phyloP scores from a whole-genome alignment of 2,888 invertebrate genomes.

The Rhamphomyia laevipes region DNA sequence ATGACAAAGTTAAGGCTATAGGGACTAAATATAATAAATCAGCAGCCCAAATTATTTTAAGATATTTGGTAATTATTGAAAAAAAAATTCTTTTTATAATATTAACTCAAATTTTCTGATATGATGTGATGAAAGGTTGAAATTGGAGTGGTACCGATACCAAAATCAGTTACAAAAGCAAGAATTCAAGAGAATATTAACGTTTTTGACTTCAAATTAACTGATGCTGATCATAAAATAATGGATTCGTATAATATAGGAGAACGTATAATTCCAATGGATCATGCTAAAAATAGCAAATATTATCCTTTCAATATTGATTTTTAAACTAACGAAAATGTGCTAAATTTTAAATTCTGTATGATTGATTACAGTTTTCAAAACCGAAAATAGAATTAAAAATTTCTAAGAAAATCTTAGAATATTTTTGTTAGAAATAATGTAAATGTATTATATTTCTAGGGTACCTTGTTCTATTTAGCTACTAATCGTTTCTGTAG shows the following conservation, averaged over 20 bases:
- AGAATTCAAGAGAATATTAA: slow-evolving; percentile 44
- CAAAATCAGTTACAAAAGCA: slow-evolving; percentile 44
- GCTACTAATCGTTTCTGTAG: too few species aligned
- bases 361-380: too few species aligned
- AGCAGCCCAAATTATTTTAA: slow-evolving; percentile 56
- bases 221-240: slow-evolving; percentile 39
- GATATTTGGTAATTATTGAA: slow-evolving; percentile 35
- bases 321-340: too few species aligned
- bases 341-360: too few species aligned
- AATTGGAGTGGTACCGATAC: slow-evolving; percentile 43
- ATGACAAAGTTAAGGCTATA: slow-evolving; percentile 42
- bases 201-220: slow-evolving; percentile 46
- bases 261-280: slow-evolving; percentile 21
- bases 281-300: slow-evolving; percentile 27
- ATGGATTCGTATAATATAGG: slow-evolving; percentile 41
- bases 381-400: too few species aligned
- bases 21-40: slow-evolving; percentile 55
- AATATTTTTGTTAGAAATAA: too few species aligned
- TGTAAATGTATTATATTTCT: too few species aligned
- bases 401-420: too few species aligned
- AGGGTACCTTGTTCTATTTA: too few species aligned
- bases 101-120: neutral
- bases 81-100: neutral
- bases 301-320: slow-evolving; percentile 26
- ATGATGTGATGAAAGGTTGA: slow-evolving; percentile 38